phyloP scores from a whole-genome alignment of 2,888 invertebrate genomes.

The Plebejus anna region DNA sequence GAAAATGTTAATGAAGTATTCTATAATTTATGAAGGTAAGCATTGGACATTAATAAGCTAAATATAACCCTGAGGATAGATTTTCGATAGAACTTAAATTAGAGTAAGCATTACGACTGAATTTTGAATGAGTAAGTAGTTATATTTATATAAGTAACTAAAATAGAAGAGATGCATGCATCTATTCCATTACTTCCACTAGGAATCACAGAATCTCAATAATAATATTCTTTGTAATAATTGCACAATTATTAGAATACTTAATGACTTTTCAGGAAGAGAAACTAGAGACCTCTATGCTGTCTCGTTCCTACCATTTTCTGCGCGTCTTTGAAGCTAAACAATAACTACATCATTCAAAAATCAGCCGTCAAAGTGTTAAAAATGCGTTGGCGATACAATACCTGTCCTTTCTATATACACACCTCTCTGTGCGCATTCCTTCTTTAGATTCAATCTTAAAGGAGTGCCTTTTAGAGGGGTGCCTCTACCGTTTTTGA shows the following conservation, averaged over 20 bases:
- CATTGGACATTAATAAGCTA: slow-evolving; percentile 45
- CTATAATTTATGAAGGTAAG: slow-evolving; percentile 37
- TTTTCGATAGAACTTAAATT: slow-evolving; percentile 41
- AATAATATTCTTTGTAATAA: too few relatives aligned
- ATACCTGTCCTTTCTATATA: slow-evolving; percentile 83
- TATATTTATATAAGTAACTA: neutral
- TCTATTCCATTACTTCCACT: too few relatives aligned
- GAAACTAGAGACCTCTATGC: too few relatives aligned
- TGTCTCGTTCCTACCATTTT: too few relatives aligned
- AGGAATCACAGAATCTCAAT: too few relatives aligned
- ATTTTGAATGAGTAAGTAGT: slow-evolving; percentile 47
- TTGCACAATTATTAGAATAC: too few relatives aligned
- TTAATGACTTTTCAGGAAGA: too few relatives aligned
- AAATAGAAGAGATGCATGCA: too few relatives aligned
- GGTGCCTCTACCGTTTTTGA: slow-evolving; percentile 88
- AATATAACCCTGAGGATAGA: slow-evolving; percentile 36
- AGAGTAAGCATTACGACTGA: slow-evolving; percentile 57
- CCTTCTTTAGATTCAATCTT: slow-evolving; percentile 92
- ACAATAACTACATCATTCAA: slow-evolving; percentile 45
- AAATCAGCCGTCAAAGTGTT: slow-evolving; percentile 70
- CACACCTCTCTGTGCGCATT: slow-evolving; percentile 96
- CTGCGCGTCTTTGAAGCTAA: neutral
- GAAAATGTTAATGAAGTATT: slow-evolving; percentile 47
- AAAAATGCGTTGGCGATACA: slow-evolving; percentile 81
- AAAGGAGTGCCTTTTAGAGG: slow-evolving; percentile 93